Conservation (phyloP, 2,888 invertebrate species). For the Parnassius glacialis region DNA sequence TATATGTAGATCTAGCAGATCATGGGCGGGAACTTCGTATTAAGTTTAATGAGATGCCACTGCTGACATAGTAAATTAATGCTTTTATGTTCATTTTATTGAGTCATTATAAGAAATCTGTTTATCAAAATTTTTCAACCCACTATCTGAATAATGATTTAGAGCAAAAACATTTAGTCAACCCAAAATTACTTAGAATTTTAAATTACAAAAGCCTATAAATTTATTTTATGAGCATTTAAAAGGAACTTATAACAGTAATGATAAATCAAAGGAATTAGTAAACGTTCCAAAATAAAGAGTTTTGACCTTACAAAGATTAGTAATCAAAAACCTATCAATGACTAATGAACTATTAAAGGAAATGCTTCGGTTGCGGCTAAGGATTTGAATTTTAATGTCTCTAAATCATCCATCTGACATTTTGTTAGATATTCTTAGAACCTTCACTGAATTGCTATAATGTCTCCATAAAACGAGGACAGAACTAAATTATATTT, state of each 20-base stretch:
- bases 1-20: too few species aligned
- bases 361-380: conserved; percentile 42
- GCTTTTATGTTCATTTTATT: too few species aligned
- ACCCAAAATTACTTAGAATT: too few species aligned
- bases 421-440: conserved; percentile 50
- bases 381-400: conserved; percentile 52
- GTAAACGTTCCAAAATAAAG: conserved; percentile 36
- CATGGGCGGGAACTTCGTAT: too few species aligned
- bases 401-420: conserved; percentile 58
- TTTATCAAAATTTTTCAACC: too few species aligned
- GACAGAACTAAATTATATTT: conserved; percentile 65
- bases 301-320: conserved; percentile 44
- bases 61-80: too few species aligned
- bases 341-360: conserved; percentile 64
- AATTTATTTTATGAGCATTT: conserved; percentile 27
- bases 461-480: conserved; percentile 61
- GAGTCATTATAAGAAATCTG: too few species aligned
- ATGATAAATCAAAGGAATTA: conserved; percentile 39
- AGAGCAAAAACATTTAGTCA: too few species aligned
- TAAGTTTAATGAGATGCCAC: too few species aligned
- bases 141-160: too few species aligned
- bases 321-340: conserved; percentile 62
- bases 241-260: conserved; percentile 20
- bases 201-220: background rate
- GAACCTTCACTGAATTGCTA: conserved; percentile 57